A percentile compares a stretch with the other conserved stretches of the same genome.
Conservation (phyloP, 1,140 invertebrate genomes). For the Onthophagus taurus region DNA sequence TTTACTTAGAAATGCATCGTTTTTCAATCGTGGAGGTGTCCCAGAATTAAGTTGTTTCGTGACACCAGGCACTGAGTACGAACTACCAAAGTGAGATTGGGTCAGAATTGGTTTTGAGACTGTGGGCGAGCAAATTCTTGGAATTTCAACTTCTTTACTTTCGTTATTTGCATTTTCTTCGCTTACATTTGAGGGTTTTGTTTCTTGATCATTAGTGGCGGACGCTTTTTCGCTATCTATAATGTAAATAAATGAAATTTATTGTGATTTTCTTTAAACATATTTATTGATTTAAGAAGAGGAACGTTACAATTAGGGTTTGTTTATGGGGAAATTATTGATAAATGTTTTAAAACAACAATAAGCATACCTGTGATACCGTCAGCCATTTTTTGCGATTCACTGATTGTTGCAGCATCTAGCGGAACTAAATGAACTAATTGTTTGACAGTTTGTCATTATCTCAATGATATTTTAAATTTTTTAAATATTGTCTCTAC, state of each 20-base stretch:
- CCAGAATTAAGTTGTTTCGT: no score
- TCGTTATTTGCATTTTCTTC: constrained; percentile 24
- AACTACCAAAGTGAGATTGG: constrained; percentile 22
- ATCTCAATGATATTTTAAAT: no score
- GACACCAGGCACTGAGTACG: constrained; percentile 3
- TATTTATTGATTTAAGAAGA: neutral
- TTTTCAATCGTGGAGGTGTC: no score
- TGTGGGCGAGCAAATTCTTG: constrained; percentile 15
- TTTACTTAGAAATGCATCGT: constrained; percentile 10
- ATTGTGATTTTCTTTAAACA: neutral
- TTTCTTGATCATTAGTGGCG: constrained; percentile 34
- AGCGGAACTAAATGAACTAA: no score
- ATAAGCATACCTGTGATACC: constrained; percentile 9
- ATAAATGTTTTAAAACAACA: neutral
- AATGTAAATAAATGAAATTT: constrained; percentile 8
- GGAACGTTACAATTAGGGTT: no score
- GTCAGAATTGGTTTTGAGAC: constrained; percentile 23
- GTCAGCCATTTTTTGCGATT: neutral
- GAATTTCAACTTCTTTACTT: constrained; percentile 15
- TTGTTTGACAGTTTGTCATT: no score
- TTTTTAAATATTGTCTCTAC: no score
- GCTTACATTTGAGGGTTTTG: constrained; percentile 25
- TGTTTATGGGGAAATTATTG: neutral
- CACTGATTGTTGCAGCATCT: no score
- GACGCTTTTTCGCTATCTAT: constrained; percentile 18